Percentiles rank a stretch among this genome's conserved stretches.
These are phyloP conservation scores for Lamellibrachia satsuma DNA, from an alignment of 2,888 invertebrate genomes.

Conservation along the genomic window DNA sequence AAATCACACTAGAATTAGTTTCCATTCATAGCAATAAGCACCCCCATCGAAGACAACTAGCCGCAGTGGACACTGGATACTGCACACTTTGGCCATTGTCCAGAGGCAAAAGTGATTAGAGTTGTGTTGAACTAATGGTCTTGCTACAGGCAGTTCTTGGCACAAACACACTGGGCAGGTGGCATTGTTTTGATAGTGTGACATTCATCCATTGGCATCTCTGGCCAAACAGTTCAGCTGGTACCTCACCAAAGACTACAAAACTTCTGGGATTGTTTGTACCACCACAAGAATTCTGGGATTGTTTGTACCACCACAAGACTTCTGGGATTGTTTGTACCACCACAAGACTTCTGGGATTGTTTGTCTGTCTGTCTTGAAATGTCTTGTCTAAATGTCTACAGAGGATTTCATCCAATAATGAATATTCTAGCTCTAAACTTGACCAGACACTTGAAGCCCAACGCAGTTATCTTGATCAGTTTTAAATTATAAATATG, in stretches of 20 bases:
- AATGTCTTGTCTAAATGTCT: too few relatives aligned
- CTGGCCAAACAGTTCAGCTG: not conserved
- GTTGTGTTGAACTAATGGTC: not conserved
- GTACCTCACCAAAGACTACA: not conserved
- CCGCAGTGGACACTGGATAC: not conserved
- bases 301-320: constrained; percentile 7
- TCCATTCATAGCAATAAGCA: not conserved
- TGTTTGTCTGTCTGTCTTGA: too few relatives aligned
- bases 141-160: not conserved
- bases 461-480: too few relatives aligned
- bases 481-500: too few relatives aligned
- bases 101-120: not conserved
- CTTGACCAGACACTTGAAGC: too few relatives aligned
- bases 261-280: not conserved
- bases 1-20: not conserved
- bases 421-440: too few relatives aligned
- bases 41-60: not conserved
- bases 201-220: not conserved
- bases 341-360: not conserved
- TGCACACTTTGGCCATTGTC: not conserved
- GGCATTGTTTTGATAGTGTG: not conserved
- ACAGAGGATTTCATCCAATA: too few relatives aligned
- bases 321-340: not conserved
- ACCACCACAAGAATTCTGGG: not conserved
- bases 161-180: not conserved